Conservation (phyloP, 2,888 invertebrate genomes). For the Linyphia triangularis region DNA sequence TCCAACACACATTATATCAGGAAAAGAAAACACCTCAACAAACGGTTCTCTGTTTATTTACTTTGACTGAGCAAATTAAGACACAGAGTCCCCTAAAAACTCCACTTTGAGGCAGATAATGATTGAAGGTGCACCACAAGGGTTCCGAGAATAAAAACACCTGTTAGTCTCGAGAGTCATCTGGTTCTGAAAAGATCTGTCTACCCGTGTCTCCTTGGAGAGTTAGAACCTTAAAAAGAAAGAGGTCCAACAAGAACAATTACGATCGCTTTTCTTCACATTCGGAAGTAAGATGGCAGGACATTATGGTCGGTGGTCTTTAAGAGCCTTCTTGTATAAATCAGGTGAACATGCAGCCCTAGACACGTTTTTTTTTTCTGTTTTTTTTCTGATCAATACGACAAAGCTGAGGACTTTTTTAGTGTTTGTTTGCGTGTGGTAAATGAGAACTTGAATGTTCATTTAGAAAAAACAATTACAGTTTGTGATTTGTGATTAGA, state of each 20-base stretch:
- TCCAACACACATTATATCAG: background rate
- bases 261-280: slow-evolving; percentile 58
- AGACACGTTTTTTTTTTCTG: slow-evolving; percentile 18
- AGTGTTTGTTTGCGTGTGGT: background rate
- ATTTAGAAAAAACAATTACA: slow-evolving; percentile 16
- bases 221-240: background rate
- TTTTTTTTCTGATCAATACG: slow-evolving; percentile 4
- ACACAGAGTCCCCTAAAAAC: slow-evolving; percentile 25
- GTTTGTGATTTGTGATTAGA: slow-evolving; percentile 9
- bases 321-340: slow-evolving; percentile 68
- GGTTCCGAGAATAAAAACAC: slow-evolving; percentile 36
- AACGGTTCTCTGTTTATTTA: slow-evolving; percentile 8
- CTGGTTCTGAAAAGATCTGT: slow-evolving; percentile 46
- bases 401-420: slow-evolving; percentile 21
- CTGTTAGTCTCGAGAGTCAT: slow-evolving; percentile 53
- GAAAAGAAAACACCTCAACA: background rate
- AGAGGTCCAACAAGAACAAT: slow-evolving; percentile 62
- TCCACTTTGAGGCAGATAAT: slow-evolving; percentile 35
- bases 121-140: slow-evolving; percentile 34
- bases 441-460: slow-evolving; percentile 3
- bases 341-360: slow-evolving; percentile 60
- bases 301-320: slow-evolving; percentile 47
- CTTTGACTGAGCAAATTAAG: slow-evolving; percentile 26
- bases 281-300: slow-evolving; percentile 51
- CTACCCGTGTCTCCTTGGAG: background rate